Percentiles rank a stretch among this genome's conserved stretches.
phyloP scores from a whole-genome alignment of 2,888 invertebrate species.

The Acronicta alni region DNA sequence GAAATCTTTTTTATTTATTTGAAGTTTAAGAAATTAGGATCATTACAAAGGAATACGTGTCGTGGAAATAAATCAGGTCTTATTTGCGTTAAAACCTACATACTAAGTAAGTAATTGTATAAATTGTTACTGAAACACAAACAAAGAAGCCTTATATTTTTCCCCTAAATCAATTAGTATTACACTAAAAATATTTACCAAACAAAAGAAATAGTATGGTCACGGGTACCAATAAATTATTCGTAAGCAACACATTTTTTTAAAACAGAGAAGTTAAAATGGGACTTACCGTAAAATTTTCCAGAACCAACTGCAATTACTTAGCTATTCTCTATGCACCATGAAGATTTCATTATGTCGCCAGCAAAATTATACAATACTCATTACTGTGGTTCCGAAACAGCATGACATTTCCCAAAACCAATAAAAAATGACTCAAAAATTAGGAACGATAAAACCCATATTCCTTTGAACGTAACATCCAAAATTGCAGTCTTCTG shows the following conservation, averaged over 20 bases:
- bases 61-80: no score
- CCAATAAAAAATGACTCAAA: constrained; percentile 14
- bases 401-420: constrained; percentile 67
- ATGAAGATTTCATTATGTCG: constrained; percentile 52
- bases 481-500: constrained; percentile 30
- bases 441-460: constrained; percentile 17
- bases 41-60: no score
- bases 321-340: constrained; percentile 57
- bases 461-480: constrained; percentile 17
- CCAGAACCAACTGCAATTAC: constrained; percentile 63
- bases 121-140: not conserved
- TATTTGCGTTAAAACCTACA: no score
- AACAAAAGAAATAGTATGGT: constrained; percentile 45
- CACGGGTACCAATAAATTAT: constrained; percentile 41
- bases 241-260: constrained; percentile 24
- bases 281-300: constrained; percentile 63
- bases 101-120: no score
- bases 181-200: constrained; percentile 24
- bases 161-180: constrained; percentile 14
- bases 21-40: not conserved
- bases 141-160: not conserved
- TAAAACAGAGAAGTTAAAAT: constrained; percentile 56
- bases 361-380: constrained; percentile 60
- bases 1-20: no score
- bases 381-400: constrained; percentile 77